Conservation (phyloP, 1,140 invertebrate species). For the Probaryconus sp. region DNA sequence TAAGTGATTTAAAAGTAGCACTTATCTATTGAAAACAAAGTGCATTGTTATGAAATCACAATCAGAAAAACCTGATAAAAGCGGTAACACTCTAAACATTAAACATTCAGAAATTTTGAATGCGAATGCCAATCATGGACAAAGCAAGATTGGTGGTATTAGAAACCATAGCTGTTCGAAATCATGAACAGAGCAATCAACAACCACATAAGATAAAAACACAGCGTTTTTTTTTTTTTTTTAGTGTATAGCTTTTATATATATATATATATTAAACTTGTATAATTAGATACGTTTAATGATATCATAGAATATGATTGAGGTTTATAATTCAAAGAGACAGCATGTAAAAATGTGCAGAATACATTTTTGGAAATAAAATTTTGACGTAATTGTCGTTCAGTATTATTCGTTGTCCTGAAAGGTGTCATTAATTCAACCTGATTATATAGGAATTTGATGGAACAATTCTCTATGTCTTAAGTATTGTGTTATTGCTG, state of each 20-base stretch:
- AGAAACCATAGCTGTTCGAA: conserved; percentile 23
- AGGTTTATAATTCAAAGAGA: conserved; percentile 17
- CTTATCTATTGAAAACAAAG: conserved; percentile 29
- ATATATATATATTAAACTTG: too few species aligned
- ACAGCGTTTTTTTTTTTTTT: background rate
- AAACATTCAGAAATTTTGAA: conserved; percentile 69
- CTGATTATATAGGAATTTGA: too few species aligned
- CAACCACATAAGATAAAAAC: conserved; percentile 23
- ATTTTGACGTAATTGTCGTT: too few species aligned
- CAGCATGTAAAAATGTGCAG: conserved; percentile 2
- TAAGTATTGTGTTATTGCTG: too few species aligned
- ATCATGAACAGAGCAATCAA: conserved; percentile 38
- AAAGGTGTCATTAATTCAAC: too few species aligned
- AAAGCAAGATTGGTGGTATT: conserved; percentile 57
- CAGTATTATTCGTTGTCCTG: too few species aligned
- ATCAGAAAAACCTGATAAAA: conserved; percentile 64
- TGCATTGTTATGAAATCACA: conserved; percentile 23
- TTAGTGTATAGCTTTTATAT: conserved; percentile 7
- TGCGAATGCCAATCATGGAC: conserved; percentile 68
- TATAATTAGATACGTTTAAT: background rate
- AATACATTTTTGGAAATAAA: too few species aligned
- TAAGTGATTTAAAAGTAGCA: conserved; percentile 18
- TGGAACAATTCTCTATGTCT: too few species aligned
- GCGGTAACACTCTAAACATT: conserved; percentile 70
- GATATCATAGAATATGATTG: background rate